These are phyloP conservation scores for Theocolax elegans DNA, from an alignment of 1,140 invertebrate species.

Conservation along the genomic window DNA sequence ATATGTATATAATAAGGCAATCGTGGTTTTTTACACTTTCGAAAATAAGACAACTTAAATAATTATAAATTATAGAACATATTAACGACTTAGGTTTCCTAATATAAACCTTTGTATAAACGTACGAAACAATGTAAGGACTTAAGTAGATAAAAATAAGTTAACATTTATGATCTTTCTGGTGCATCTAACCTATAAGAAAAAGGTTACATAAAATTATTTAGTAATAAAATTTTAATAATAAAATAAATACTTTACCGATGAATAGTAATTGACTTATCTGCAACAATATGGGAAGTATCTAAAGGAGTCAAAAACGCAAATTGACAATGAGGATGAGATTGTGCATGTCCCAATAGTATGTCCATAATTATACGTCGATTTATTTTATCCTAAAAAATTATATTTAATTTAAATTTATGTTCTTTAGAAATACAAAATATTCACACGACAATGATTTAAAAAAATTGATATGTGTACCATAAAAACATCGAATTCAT, in stretches of 20 bases:
- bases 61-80: conserved; percentile 31
- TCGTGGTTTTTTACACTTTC: conserved; percentile 2
- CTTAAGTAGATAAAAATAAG: conserved; percentile 2
- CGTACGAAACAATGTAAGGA: conserved; percentile 1
- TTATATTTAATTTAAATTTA: conserved; percentile 29
- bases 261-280: conserved; percentile 71
- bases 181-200: conserved; percentile 31
- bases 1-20: conserved; percentile 1
- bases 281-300: conserved; percentile 69
- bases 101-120: conserved; percentile 13
- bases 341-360: conserved; percentile 73
- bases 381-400: conserved; percentile 78
- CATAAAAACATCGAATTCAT: conserved; percentile 99
- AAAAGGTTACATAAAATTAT: conserved; percentile 1
- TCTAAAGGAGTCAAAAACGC: conserved; percentile 83
- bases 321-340: conserved; percentile 74
- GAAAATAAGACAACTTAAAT: conserved; percentile 8
- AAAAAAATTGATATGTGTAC: conserved; percentile 63
- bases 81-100: conserved; percentile 17
- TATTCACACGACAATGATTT: neutral
- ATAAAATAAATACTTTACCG: conserved; percentile 45
- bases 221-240: neutral
- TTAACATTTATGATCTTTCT: conserved; percentile 27
- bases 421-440: too few relatives aligned
- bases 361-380: conserved; percentile 76